Conservation (phyloP, 2,797 vertebrate genomes). For the Gadopsis marmoratus region DNA sequence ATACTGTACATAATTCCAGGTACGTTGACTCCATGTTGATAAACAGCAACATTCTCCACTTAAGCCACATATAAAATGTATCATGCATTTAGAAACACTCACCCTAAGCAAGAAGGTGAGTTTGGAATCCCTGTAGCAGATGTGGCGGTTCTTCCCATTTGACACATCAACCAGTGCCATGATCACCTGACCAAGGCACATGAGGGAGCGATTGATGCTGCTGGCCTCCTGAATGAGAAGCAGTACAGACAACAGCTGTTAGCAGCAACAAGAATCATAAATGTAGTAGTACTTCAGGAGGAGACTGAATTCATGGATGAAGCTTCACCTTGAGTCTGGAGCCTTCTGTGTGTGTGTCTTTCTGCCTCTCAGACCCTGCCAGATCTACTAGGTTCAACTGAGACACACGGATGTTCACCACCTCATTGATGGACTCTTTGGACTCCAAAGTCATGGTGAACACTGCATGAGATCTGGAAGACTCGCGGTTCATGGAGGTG, state of each 20-base stretch:
- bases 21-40: not conserved
- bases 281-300: not conserved
- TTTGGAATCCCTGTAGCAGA: constrained; percentile 97
- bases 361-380: constrained; percentile 96
- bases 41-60: not conserved
- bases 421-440: constrained; percentile 90
- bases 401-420: constrained; percentile 94
- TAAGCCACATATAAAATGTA: not conserved
- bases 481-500: constrained; percentile 98
- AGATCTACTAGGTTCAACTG: constrained; percentile 96
- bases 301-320: not conserved
- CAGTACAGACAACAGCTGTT: constrained; percentile 14
- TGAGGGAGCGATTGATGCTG: constrained; percentile 96
- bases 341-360: constrained; percentile 93
- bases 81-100: constrained; percentile 21
- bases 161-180: constrained; percentile 95
- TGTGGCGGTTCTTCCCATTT: constrained; percentile 93
- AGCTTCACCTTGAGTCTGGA: constrained; percentile 90
- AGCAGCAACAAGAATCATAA: not conserved
- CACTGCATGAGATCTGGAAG: constrained; percentile 95
- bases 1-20: not conserved
- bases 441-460: constrained; percentile 96
- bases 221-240: constrained; percentile 90
- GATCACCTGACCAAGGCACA: constrained; percentile 96
- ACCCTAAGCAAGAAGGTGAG: constrained; percentile 96